A percentile compares a stretch with the other conserved stretches of the same genome.
These are phyloP conservation scores for Dusona sp. DNA, from an alignment of 2,888 invertebrate species.

Conservation along the genomic window DNA sequence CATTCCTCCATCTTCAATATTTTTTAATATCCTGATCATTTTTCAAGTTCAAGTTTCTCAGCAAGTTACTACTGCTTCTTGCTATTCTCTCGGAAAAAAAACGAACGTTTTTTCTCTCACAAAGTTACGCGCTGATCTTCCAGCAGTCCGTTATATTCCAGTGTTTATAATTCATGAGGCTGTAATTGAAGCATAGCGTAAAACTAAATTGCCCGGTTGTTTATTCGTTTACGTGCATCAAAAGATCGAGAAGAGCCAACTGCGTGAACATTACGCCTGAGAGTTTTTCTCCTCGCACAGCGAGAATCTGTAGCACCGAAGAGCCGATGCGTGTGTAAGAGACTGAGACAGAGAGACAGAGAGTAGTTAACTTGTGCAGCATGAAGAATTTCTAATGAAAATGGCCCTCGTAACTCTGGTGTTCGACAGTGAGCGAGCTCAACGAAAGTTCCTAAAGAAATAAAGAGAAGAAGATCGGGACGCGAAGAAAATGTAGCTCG, in stretches of 20 bases:
- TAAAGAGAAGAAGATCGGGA: constrained; percentile 40
- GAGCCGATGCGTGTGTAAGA: constrained; percentile 44
- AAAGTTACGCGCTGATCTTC: not conserved
- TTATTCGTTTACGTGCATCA: constrained; percentile 5
- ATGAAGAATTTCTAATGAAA: constrained; percentile 60
- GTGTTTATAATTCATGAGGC: not conserved
- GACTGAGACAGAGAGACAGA: not conserved
- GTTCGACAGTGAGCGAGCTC: constrained; percentile 57
- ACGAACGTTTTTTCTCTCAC: not conserved
- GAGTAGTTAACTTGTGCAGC: constrained; percentile 51
- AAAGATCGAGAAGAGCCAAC: constrained; percentile 15
- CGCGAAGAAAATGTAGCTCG: constrained; percentile 60
- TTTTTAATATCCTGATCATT: not conserved
- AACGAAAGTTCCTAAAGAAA: constrained; percentile 36
- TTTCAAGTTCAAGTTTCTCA: constrained; percentile 1
- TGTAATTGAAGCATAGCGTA: constrained; percentile 9
- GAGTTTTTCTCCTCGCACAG: not conserved
- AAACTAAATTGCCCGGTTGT: constrained; percentile 7
- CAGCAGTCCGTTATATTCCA: not conserved
- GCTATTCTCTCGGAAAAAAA: not conserved
- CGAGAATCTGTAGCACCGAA: not conserved
- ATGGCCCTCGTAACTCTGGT: constrained; percentile 72
- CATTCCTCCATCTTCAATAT: not conserved
- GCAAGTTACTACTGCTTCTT: not conserved
- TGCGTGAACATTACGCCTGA: constrained; percentile 23